Percentiles rank a stretch among this genome's conserved stretches.
phyloP scores from a whole-genome alignment of 2,797 vertebrate genomes.

The Avahi laniger region DNA sequence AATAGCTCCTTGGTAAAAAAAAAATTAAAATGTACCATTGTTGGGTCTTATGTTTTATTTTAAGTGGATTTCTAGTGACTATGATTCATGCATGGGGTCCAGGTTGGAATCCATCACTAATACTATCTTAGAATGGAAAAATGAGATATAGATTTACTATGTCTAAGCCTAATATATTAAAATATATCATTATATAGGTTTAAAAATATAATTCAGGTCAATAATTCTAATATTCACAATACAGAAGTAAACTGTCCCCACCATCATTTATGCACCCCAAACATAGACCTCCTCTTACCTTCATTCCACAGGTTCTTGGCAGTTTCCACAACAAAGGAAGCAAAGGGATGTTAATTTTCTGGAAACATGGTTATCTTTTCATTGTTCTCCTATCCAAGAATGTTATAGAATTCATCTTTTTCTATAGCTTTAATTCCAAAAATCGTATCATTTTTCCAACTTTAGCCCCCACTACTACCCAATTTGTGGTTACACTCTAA shows the following conservation, averaged over 20 bases:
- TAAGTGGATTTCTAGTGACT: conserved; percentile 28
- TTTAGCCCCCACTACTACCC: neutral
- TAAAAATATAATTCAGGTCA: conserved; percentile 21
- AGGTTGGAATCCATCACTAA: neutral
- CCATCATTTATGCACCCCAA: neutral
- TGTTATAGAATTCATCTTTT: neutral
- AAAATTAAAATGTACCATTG: neutral
- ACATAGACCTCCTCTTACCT: neutral
- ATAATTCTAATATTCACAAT: neutral
- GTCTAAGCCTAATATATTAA: neutral
- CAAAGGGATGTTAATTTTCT: neutral
- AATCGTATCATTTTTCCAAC: neutral
- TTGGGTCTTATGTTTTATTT: neutral
- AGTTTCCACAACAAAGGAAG: neutral
- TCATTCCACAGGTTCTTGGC: neutral
- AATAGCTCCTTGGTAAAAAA: conserved; percentile 25
- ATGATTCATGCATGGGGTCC: neutral
- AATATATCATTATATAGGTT: neutral
- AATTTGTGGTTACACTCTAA: neutral
- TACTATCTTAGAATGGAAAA: neutral
- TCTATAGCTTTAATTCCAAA: neutral
- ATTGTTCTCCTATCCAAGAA: neutral
- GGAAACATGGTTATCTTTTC: neutral
- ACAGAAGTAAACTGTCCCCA: neutral
- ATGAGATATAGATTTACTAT: neutral